These are phyloP conservation scores for Blomia tropicalis DNA, from an alignment of 2,888 invertebrate species.

Conservation along the genomic window DNA sequence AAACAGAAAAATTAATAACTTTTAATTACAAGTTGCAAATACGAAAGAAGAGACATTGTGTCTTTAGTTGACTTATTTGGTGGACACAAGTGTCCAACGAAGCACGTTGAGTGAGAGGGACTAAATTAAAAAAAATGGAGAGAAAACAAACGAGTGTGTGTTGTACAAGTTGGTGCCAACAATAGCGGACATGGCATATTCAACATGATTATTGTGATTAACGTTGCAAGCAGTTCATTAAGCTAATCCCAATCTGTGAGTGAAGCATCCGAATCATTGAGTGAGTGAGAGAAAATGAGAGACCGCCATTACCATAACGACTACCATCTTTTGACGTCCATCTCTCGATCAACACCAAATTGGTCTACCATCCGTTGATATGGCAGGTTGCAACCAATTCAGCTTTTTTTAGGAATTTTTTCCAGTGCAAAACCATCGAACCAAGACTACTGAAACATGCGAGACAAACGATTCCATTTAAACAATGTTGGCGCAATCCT, in stretches of 20 bases:
- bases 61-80: no score
- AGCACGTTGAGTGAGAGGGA: background rate
- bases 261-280: background rate
- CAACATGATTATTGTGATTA: background rate
- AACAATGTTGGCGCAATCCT: no score
- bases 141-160: background rate
- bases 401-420: no score
- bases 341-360: no score
- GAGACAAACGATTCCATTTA: no score
- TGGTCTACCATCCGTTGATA: no score
- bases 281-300: background rate
- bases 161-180: conserved; percentile 1
- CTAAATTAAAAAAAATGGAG: background rate
- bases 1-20: conserved; percentile 11
- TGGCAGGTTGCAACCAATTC: no score
- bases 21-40: conserved; percentile 11
- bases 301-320: conserved; percentile 6
- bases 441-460: no score
- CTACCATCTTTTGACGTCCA: no score
- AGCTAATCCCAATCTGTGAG: background rate
- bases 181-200: background rate
- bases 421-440: no score
- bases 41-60: no score
- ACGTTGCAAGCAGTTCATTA: conserved; percentile 3
- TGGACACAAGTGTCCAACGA: no score